Evolutionary conservation across 2,113 vertebrate species (phyloP), one percentile per base, ranked within the genome.

Genomic region (Paratilapia polleni): DNA sequence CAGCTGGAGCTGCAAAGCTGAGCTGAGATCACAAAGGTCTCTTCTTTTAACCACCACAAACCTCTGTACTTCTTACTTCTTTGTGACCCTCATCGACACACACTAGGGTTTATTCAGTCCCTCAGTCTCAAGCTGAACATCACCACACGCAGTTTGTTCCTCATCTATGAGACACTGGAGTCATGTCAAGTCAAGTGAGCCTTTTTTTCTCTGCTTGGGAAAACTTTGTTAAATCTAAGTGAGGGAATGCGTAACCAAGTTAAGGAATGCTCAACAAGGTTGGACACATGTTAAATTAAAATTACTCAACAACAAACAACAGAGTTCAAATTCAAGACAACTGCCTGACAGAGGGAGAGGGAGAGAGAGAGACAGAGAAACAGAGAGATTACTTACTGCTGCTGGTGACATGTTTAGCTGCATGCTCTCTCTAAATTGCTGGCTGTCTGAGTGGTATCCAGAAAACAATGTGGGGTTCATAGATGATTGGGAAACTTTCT

Each of bases 131-230:
- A 57, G 70, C 81, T 88, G 63, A 89, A 85, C 4, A 17, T 74
- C 73, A 75, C 49, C 58, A 22, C 75, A 80, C 68, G 77, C 66
- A 54, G 79, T 59, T 82, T 58, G 28, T 54, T 84, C 77, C 10
- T 63, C 52, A 62, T 87, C 74, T 84, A 78, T 74, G 62, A 86
- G 34, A 47, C 74, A 80, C 28, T 31, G 57, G 15, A 80, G 85
- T 88, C 75, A 85, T 6, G 20, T 43, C 66, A 74, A 88, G 73
- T 87, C 77, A 84, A 81, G 62, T 79, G 77, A 81, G 57, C 4
- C 17, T 84, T 84, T 78, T 85, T 82, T 64, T 15, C 56, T 38
- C 70, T 68, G 68, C 26, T 4, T 60, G 57, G 41, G 52, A 41
- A 82, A 87, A 47, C 70, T 75, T 22, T 22, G 41, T 57, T 52